Evolutionary conservation across 2,888 invertebrate species (phyloP).

Genomic region (Calameuta idolon): DNA sequence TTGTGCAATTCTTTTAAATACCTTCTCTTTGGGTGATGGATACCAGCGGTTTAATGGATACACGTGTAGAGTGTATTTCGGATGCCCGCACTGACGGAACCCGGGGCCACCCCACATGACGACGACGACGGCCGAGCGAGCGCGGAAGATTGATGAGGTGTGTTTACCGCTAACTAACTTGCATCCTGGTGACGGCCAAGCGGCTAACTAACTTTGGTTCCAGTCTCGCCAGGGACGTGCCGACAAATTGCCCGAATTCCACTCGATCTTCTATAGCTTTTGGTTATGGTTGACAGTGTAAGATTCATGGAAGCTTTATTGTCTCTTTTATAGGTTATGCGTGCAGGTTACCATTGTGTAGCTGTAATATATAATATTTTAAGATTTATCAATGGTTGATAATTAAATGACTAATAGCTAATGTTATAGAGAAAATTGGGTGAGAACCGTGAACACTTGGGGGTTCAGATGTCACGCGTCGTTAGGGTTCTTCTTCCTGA

Average conservation of each 20-base stretch:
- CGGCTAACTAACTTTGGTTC: slow-evolving; percentile 31
- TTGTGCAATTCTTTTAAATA: no score
- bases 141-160: slow-evolving; percentile 62
- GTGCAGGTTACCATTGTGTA: no score
- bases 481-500: slow-evolving; percentile 12
- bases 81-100: slow-evolving; percentile 43
- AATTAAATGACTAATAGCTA: no score
- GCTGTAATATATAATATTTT: no score
- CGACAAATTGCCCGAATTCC: slow-evolving; percentile 47
- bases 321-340: no score
- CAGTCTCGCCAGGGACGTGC: slow-evolving; percentile 4
- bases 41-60: slow-evolving; percentile 49
- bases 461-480: slow-evolving; percentile 25
- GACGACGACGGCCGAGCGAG: slow-evolving; percentile 43
- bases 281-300: no score
- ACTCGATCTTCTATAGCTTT: background rate
- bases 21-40: background rate
- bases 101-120: slow-evolving; percentile 36
- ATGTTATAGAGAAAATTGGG: no score
- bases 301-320: no score
- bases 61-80: slow-evolving; percentile 57
- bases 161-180: slow-evolving; percentile 54
- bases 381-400: no score
- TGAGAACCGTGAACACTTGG: background rate
- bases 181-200: slow-evolving; percentile 20